These are phyloP conservation scores for Homarus gammarus DNA, from an alignment of 2,888 invertebrate species.

Conservation along the genomic window DNA sequence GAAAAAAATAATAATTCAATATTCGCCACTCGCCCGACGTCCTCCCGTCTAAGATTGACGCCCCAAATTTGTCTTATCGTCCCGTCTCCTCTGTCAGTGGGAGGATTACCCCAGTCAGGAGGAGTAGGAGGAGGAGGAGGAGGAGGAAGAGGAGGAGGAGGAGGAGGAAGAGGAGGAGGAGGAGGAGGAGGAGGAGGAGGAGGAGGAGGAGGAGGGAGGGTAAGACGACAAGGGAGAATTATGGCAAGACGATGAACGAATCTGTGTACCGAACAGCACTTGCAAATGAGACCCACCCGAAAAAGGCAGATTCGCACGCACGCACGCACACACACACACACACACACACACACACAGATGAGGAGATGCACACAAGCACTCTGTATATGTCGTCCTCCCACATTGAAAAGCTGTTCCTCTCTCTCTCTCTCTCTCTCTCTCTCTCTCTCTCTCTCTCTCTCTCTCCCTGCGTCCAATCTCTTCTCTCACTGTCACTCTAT, in stretches of 20 bases:
- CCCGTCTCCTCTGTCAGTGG: background rate
- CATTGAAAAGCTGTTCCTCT: too few species aligned
- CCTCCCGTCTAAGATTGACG: background rate
- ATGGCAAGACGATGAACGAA: slow-evolving; percentile 20
- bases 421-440: too few species aligned
- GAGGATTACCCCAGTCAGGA: slow-evolving; percentile 5
- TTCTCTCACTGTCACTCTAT: too few species aligned
- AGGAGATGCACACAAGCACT: too few species aligned
- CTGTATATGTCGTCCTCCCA: too few species aligned
- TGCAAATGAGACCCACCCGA: background rate
- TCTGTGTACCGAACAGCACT: background rate
- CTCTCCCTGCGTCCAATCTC: too few species aligned
- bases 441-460: too few species aligned
- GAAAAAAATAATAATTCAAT: slow-evolving; percentile 13
- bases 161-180: background rate
- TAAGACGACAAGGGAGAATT: slow-evolving; percentile 16
- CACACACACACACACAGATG: background rate
- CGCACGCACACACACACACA: background rate
- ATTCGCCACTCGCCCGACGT: background rate
- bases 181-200: slow-evolving; percentile 14
- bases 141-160: background rate
- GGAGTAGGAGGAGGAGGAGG: background rate
- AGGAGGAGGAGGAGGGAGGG: slow-evolving; percentile 4
- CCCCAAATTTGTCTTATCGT: slow-evolving; percentile 15
- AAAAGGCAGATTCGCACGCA: background rate